Evolutionary conservation across 2,113 vertebrate species (phyloP).

Genomic region (Leucopternis melanops): DNA sequence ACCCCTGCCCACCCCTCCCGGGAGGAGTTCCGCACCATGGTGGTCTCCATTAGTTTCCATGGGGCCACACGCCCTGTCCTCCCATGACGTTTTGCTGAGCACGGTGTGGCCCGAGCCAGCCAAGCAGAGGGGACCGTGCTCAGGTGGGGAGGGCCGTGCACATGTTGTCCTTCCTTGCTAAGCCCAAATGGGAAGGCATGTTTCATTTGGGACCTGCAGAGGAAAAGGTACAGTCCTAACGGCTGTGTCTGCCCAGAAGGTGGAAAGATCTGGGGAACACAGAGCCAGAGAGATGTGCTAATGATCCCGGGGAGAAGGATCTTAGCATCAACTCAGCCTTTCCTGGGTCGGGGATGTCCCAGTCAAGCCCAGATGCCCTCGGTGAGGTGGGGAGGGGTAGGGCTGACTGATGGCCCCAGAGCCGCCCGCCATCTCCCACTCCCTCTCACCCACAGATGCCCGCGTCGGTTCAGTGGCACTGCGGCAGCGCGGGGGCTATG

Average conservation of each 20-base stretch:
- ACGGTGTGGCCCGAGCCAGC: background rate
- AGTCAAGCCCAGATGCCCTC: background rate
- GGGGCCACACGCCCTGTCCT: background rate
- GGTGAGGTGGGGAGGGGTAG: background rate
- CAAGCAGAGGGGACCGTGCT: fast-evolving
- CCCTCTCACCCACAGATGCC: constrained; percentile 18
- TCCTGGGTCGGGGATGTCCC: fast-evolving
- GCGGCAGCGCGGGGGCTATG: constrained; percentile 54
- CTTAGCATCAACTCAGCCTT: background rate
- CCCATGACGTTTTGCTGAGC: fast-evolving
- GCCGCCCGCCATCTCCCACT: fast-evolving
- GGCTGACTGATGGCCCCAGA: background rate
- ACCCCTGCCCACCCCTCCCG: background rate
- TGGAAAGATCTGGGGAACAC: background rate
- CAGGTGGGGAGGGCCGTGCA: background rate
- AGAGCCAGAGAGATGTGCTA: background rate
- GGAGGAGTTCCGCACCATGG: background rate
- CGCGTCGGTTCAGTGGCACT: constrained; percentile 67
- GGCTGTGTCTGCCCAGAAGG: background rate
- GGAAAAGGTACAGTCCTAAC: background rate
- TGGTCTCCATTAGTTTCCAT: background rate
- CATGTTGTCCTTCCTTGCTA: background rate
- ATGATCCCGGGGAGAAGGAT: background rate
- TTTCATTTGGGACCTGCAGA: background rate
- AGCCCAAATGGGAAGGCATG: background rate